phyloP scores from a whole-genome alignment of 2,113 vertebrate species.

The Lota lota region DNA sequence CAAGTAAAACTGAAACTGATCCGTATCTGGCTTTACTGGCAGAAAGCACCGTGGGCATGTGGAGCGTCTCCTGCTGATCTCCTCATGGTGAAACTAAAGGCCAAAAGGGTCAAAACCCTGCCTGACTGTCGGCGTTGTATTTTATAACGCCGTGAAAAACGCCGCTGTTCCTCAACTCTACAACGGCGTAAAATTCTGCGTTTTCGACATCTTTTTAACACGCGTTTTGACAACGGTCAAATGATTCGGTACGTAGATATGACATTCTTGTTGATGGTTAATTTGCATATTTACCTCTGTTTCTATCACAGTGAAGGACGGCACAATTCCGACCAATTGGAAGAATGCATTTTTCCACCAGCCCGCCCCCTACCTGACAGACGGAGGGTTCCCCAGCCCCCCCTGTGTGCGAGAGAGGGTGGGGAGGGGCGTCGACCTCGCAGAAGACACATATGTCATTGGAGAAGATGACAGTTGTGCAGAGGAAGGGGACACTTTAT shows the following conservation, averaged over 20 bases:
- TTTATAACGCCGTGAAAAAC: no score
- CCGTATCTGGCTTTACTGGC: no score
- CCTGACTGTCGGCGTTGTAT: no score
- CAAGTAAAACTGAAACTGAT: no score
- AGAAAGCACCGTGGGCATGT: no score
- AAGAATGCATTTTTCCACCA: slow-evolving; percentile 82
- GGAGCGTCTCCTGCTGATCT: no score
- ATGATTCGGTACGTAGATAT: not conserved
- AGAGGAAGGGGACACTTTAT: slow-evolving; percentile 79
- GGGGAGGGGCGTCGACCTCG: slow-evolving; percentile 47
- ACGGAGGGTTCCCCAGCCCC: slow-evolving; percentile 88
- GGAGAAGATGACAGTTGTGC: slow-evolving; percentile 81
- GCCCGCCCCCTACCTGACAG: slow-evolving; percentile 87
- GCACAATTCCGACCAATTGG: slow-evolving; percentile 89
- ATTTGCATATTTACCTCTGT: slow-evolving; percentile 14
- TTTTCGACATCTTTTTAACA: no score
- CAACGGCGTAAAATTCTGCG: no score
- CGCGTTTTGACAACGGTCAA: no score
- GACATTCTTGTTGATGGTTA: not conserved
- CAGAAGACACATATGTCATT: slow-evolving; percentile 81
- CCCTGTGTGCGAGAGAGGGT: slow-evolving; percentile 63
- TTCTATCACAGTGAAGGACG: slow-evolving; percentile 79
- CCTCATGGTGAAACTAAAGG: no score
- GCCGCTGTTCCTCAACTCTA: no score
- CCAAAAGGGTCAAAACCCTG: no score